These are phyloP conservation scores for Nothoprocta perdicaria DNA, from an alignment of 2,113 vertebrate genomes.

Conservation along the genomic window DNA sequence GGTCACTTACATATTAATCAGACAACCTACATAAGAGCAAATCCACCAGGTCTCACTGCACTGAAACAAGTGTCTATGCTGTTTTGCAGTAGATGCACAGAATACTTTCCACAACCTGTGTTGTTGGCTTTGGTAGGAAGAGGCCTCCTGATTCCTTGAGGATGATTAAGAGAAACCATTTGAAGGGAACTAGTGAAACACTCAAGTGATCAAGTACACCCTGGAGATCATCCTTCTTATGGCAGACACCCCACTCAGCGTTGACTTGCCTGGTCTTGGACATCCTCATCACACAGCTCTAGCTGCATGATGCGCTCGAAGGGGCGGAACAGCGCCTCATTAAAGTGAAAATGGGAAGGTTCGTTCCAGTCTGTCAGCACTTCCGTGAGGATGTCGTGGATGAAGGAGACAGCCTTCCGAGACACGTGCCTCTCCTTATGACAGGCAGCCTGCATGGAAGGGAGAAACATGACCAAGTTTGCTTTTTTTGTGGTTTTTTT, in stretches of 20 bases:
- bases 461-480: background rate
- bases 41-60: background rate
- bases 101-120: background rate
- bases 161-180: background rate
- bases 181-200: background rate
- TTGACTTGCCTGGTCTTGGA: constrained; percentile 92
- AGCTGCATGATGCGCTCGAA: constrained; percentile 98
- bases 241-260: background rate
- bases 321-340: constrained; percentile 93
- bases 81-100: background rate
- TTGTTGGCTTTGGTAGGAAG: background rate
- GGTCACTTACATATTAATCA: background rate
- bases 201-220: background rate
- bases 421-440: constrained; percentile 96
- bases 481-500: background rate
- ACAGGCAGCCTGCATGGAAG: constrained; percentile 85
- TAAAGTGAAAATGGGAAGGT: constrained; percentile 93
- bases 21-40: too few relatives aligned
- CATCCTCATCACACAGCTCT: constrained; percentile 95
- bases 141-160: background rate
- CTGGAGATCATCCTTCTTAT: background rate
- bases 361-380: constrained; percentile 92
- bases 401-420: constrained; percentile 96
- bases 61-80: background rate
- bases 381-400: constrained; percentile 95